Evolutionary conservation across 2,888 invertebrate genomes (phyloP).

Genomic region (Caenorhabditis sulstoni): DNA sequence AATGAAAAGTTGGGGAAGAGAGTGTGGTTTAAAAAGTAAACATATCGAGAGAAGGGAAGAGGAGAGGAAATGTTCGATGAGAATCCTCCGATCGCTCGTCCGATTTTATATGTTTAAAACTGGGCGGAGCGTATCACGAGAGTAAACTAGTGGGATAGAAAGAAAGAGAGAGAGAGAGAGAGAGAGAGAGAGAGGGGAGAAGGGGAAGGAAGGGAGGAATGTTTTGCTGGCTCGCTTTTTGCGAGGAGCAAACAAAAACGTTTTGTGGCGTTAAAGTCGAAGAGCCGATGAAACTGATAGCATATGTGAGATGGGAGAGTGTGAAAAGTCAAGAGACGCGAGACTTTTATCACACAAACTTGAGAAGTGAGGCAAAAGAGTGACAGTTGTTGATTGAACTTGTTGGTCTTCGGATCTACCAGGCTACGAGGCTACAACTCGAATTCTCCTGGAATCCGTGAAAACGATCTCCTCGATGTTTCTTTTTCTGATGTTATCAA

Average conservation of each 20-base stretch:
- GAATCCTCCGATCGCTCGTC: not conserved
- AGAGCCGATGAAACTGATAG: conserved; percentile 45
- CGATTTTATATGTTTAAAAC: conserved; percentile 42
- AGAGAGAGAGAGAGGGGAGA: conserved; percentile 1
- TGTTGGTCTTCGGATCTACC: not conserved
- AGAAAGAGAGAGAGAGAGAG: conserved; percentile 4
- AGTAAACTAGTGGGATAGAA: too few relatives aligned
- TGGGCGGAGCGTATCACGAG: conserved; percentile 35
- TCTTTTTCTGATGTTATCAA: too few relatives aligned
- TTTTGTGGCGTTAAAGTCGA: conserved; percentile 27
- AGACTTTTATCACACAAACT: conserved; percentile 29
- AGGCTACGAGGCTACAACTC: not conserved
- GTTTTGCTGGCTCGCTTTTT: conserved; percentile 41
- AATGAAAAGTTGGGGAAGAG: not conserved
- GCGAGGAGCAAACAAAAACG: conserved; percentile 39
- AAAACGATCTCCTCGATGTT: too few relatives aligned
- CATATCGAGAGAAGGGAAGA: conserved; percentile 10
- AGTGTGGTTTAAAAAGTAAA: conserved; percentile 5
- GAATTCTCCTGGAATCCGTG: not conserved
- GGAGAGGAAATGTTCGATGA: not conserved
- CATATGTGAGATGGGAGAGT: conserved; percentile 9
- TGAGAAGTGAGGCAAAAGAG: conserved; percentile 9
- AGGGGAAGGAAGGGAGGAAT: conserved; percentile 28
- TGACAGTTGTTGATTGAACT: not conserved
- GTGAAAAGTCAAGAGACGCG: not conserved